Conservation (phyloP, 2,797 vertebrate genomes). For the Neosilurus hyrtlii region DNA sequence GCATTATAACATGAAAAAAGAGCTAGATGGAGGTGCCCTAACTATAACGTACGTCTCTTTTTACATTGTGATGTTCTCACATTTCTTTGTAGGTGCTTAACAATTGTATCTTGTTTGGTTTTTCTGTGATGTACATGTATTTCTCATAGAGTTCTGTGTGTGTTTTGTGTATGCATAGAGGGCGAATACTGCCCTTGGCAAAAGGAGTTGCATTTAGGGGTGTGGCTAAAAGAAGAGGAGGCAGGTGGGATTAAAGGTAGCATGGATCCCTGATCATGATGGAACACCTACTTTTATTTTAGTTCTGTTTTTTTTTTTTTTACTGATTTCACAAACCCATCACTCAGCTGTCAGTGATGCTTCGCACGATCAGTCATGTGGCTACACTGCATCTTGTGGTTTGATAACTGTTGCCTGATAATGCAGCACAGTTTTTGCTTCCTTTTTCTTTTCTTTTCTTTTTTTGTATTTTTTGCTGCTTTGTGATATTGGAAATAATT, state of each 20-base stretch:
- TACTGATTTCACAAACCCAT: background rate
- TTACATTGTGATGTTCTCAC: background rate
- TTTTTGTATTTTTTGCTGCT: background rate
- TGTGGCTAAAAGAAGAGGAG: slow-evolving; percentile 82
- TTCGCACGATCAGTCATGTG: slow-evolving; percentile 30
- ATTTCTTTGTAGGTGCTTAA: background rate
- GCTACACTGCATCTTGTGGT: background rate
- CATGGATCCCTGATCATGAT: slow-evolving; percentile 43
- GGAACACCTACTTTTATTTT: slow-evolving; percentile 9
- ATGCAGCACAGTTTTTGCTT: background rate
- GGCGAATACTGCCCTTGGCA: slow-evolving; percentile 85
- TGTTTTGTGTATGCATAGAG: slow-evolving; percentile 79
- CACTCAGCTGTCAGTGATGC: slow-evolving; percentile 11
- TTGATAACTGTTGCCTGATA: slow-evolving; percentile 1
- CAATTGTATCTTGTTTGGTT: background rate
- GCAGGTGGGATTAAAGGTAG: slow-evolving; percentile 81
- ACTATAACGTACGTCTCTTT: background rate
- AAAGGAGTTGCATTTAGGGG: slow-evolving; percentile 79
- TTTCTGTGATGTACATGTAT: background rate
- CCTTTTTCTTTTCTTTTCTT: background rate
- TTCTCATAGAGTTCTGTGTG: slow-evolving; percentile 42
- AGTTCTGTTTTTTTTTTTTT: slow-evolving; percentile 12
- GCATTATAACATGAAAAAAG: background rate
- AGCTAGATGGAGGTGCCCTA: background rate
- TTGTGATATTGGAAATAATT: background rate